Evolutionary conservation across 2,888 invertebrate species (phyloP).

Genomic region (Eupithecia centaureata): DNA sequence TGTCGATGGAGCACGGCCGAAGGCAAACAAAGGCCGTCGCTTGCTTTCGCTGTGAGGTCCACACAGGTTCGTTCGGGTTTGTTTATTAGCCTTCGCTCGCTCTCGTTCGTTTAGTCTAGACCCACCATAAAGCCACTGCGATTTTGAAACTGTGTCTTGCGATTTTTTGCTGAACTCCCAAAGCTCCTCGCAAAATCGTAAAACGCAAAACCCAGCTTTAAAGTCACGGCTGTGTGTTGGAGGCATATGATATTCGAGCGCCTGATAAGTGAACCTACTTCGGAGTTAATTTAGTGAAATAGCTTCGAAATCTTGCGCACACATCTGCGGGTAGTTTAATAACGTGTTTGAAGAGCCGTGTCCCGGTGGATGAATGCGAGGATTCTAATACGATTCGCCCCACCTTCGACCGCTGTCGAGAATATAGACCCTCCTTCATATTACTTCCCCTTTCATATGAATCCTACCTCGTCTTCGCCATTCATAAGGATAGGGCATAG

Average conservation of each 20-base stretch:
- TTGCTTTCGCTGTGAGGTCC: no score
- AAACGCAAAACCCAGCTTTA: no score
- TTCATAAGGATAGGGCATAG: slow-evolving; percentile 73
- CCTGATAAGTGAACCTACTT: slow-evolving; percentile 36
- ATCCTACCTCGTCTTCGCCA: slow-evolving; percentile 62
- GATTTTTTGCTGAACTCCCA: no score
- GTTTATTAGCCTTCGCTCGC: no score
- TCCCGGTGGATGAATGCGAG: slow-evolving; percentile 68
- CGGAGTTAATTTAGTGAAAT: slow-evolving; percentile 62
- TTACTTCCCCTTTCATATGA: slow-evolving; percentile 31
- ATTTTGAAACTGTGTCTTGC: no score
- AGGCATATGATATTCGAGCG: slow-evolving; percentile 38
- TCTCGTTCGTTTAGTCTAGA: no score
- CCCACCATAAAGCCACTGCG: no score
- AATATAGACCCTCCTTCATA: slow-evolving; percentile 70
- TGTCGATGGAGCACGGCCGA: no score
- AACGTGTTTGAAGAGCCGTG: slow-evolving; percentile 75
- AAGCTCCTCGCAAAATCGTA: no score
- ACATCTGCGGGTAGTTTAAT: slow-evolving; percentile 70
- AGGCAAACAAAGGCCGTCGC: no score
- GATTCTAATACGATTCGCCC: slow-evolving; percentile 63
- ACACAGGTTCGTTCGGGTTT: no score
- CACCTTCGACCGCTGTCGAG: slow-evolving; percentile 73
- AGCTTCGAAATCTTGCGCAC: slow-evolving; percentile 62
- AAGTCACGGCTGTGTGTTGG: no score